phyloP scores from a whole-genome alignment of 2,888 invertebrate species.

The Thera obeliscata region DNA sequence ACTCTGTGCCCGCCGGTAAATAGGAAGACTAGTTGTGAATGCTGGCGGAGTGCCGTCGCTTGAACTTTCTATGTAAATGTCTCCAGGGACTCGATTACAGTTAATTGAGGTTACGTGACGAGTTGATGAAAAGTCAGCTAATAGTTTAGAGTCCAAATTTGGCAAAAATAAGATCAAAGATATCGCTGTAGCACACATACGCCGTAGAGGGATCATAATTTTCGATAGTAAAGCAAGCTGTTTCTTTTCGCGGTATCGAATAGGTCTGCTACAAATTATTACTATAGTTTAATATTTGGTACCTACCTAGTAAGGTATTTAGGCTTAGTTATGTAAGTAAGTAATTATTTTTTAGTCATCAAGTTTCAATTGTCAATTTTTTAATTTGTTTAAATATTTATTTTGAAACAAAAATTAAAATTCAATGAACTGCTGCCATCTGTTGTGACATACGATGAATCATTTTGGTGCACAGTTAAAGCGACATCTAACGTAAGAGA shows the following conservation, averaged over 20 bases:
- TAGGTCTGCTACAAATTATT: not conserved
- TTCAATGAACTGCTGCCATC: conserved; percentile 28
- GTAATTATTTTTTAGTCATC: too few species aligned
- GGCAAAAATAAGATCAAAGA: not conserved
- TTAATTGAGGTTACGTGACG: conserved; percentile 54
- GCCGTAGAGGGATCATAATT: conserved; percentile 2
- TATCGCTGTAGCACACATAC: conserved; percentile 11
- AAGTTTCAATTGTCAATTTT: too few species aligned
- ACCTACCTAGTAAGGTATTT: too few species aligned
- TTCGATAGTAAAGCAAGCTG: not conserved
- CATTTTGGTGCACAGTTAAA: conserved; percentile 13
- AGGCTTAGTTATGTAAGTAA: too few species aligned
- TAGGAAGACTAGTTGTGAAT: conserved; percentile 73
- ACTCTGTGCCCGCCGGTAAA: conserved; percentile 63
- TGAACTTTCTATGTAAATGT: conserved; percentile 61
- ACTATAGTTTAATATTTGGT: not conserved
- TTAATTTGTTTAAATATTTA: too few species aligned
- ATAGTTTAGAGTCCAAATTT: not conserved
- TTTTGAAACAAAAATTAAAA: not conserved
- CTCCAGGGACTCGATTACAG: conserved; percentile 60
- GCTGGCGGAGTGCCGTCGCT: conserved; percentile 59
- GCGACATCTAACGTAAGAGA: conserved; percentile 50
- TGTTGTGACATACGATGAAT: conserved; percentile 12
- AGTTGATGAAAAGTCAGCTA: not conserved
- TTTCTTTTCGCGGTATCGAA: not conserved